phyloP scores from a whole-genome alignment of 1,140 invertebrate genomes.

The Popillia japonica region DNA sequence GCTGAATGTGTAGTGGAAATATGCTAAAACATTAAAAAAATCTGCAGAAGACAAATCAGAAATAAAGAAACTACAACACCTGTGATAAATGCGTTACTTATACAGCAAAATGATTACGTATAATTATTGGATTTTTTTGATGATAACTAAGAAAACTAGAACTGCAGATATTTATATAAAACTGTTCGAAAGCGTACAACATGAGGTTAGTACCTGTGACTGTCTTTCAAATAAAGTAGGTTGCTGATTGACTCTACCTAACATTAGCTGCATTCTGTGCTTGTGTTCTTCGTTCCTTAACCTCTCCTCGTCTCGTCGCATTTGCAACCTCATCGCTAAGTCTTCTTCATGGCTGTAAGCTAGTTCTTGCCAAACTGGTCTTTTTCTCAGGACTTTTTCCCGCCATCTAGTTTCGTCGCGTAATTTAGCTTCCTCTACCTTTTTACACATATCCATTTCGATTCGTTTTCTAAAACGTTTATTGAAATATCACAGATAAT shows the following conservation, averaged over 20 bases:
- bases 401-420: slow-evolving; percentile 66
- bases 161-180: background rate
- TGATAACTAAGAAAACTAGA: too few species aligned
- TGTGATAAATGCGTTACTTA: too few species aligned
- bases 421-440: slow-evolving; percentile 67
- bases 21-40: too few species aligned
- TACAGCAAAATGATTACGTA: too few species aligned
- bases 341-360: slow-evolving; percentile 74
- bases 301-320: slow-evolving; percentile 71
- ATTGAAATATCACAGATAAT: background rate
- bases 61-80: too few species aligned
- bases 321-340: slow-evolving; percentile 69
- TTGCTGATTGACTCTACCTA: slow-evolving; percentile 72
- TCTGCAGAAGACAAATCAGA: too few species aligned
- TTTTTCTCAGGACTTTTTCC: slow-evolving; percentile 68
- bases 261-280: slow-evolving; percentile 75
- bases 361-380: slow-evolving; percentile 74
- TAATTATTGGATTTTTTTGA: too few species aligned
- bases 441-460: slow-evolving; percentile 68
- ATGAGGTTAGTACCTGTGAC: slow-evolving; percentile 64
- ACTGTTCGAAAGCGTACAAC: background rate
- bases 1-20: too few species aligned
- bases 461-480: slow-evolving; percentile 65
- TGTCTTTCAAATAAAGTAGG: slow-evolving; percentile 75
- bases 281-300: slow-evolving; percentile 72